phyloP scores from a whole-genome alignment of 2,797 vertebrate species.

The Rhinoraja longicauda region DNA sequence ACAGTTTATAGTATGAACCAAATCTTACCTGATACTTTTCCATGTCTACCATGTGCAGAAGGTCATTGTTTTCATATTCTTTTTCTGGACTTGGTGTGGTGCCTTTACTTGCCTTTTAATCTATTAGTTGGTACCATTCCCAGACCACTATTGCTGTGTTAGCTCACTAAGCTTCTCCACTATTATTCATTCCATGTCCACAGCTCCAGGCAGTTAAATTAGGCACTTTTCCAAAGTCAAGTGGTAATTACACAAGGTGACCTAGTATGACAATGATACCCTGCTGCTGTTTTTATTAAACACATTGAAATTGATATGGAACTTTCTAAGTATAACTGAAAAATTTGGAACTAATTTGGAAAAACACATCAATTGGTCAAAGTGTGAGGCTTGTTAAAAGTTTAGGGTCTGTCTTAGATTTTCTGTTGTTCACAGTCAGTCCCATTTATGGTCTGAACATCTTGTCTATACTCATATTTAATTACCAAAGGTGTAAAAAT shows the following conservation, averaged over 20 bases:
- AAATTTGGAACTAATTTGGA: constrained; percentile 30
- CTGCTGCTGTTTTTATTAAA: constrained; percentile 34
- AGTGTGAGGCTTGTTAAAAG: not conserved
- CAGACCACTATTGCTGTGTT: not conserved
- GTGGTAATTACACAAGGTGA: constrained; percentile 24
- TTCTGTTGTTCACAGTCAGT: not conserved
- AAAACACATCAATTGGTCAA: constrained; percentile 24
- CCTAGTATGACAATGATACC: constrained; percentile 21
- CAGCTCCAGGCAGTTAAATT: constrained; percentile 28
- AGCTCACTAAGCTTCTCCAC: not conserved
- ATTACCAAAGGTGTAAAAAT: not conserved
- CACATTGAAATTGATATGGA: constrained; percentile 14
- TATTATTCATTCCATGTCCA: not conserved
- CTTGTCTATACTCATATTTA: not conserved
- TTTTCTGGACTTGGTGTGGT: not conserved
- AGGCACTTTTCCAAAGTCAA: constrained; percentile 29
- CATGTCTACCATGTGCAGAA: not conserved
- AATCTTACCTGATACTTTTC: not conserved
- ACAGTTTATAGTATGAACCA: not conserved
- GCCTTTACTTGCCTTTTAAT: not conserved
- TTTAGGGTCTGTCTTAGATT: constrained; percentile 9
- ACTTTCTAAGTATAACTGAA: not conserved
- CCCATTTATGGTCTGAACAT: constrained; percentile 2
- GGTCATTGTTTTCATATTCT: not conserved
- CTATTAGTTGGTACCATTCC: not conserved